Conservation (phyloP, 2,888 invertebrate genomes). For the Sinopyrophorus schimmeli region DNA sequence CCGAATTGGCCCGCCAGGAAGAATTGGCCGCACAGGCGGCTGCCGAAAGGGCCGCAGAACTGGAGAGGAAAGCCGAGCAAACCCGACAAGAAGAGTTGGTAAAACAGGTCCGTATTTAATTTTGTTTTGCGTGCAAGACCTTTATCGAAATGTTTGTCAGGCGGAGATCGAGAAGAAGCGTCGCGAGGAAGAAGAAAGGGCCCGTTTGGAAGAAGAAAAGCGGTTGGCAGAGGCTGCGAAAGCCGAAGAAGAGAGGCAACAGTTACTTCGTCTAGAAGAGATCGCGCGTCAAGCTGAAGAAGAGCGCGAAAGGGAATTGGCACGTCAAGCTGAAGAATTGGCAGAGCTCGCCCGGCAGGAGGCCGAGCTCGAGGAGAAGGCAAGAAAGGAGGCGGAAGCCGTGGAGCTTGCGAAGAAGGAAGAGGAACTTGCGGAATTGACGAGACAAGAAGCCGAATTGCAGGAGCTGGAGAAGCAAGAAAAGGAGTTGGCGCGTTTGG, state of each 20-base stretch:
- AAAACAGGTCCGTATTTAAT: conserved; percentile 51
- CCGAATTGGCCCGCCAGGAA: conserved; percentile 58
- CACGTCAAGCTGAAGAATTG: conserved; percentile 61
- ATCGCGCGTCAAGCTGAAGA: conserved; percentile 65
- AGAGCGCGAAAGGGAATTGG: conserved; percentile 68
- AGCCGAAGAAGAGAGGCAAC: conserved; percentile 54
- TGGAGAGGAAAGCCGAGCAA: conserved; percentile 51
- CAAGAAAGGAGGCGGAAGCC: conserved; percentile 62
- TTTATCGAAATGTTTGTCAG: conserved; percentile 39
- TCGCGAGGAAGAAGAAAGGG: conserved; percentile 60
- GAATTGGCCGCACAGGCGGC: conserved; percentile 56
- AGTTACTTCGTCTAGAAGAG: conserved; percentile 61
- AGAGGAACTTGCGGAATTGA: conserved; percentile 59
- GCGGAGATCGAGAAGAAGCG: conserved; percentile 59
- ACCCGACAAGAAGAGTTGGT: conserved; percentile 50
- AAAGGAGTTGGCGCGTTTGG: conserved; percentile 58
- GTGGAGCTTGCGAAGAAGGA: conserved; percentile 56
- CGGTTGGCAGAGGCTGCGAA: conserved; percentile 50
- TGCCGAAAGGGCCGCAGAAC: conserved; percentile 55
- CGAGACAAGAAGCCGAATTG: conserved; percentile 64
- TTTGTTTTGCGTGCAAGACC: no score
- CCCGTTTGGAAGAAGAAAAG: conserved; percentile 58
- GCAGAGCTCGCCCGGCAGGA: conserved; percentile 60
- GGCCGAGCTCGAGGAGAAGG: conserved; percentile 66
- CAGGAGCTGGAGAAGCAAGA: conserved; percentile 61